Percentiles rank a stretch among this genome's conserved stretches.
These are phyloP conservation scores for Porphyrio hochstetteri DNA, from an alignment of 2,113 vertebrate genomes.

Conservation along the genomic window DNA sequence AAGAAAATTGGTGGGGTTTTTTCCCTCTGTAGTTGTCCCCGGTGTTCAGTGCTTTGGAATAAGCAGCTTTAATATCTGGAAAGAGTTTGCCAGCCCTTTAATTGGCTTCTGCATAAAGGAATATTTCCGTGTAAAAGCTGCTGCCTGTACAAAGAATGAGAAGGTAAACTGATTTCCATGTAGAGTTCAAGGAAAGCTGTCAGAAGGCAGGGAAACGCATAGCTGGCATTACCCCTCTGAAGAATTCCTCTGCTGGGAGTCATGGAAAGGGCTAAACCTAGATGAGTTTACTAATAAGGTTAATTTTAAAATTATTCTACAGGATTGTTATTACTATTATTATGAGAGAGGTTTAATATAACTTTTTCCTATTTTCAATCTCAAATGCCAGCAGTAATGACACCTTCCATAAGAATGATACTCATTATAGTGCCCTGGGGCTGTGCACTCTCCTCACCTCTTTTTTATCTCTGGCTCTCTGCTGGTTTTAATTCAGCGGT, in stretches of 20 bases:
- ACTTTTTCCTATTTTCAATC: conserved; percentile 21
- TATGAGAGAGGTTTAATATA: neutral
- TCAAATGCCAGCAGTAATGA: conserved; percentile 51
- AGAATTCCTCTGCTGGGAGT: neutral
- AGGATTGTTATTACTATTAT: conserved; percentile 16
- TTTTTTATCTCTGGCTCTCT: conserved; percentile 21
- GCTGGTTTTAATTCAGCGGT: neutral
- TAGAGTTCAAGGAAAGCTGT: conserved; percentile 21
- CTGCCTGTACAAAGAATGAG: neutral
- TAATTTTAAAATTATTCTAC: conserved; percentile 54
- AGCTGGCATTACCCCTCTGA: neutral
- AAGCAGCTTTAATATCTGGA: conserved; percentile 1
- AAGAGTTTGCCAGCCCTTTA: neutral
- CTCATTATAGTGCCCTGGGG: conserved; percentile 8
- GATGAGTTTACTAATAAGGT: conserved; percentile 47
- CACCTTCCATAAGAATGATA: neutral
- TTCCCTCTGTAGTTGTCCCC: neutral
- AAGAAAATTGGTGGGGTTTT: neutral
- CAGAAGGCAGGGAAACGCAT: neutral
- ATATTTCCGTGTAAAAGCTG: conserved; percentile 7
- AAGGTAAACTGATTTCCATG: conserved; percentile 22
- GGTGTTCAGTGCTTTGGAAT: neutral
- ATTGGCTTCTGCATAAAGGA: conserved; percentile 9
- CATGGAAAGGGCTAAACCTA: neutral
- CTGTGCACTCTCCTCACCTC: neutral